These are phyloP conservation scores for Heterohyrax brucei DNA, from an alignment of 2,797 vertebrate species.

Conservation along the genomic window DNA sequence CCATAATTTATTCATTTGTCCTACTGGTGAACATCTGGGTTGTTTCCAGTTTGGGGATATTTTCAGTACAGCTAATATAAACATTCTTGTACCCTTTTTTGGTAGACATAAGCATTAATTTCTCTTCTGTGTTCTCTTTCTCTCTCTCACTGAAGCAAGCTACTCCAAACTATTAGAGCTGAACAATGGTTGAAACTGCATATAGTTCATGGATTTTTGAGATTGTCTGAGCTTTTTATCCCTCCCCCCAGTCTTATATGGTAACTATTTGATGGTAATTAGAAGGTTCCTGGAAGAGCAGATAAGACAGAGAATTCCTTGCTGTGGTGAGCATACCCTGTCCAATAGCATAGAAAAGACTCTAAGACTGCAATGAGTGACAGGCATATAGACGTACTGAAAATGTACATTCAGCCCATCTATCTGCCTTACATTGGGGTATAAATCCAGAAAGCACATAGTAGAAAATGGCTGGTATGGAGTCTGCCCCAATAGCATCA, in stretches of 20 bases:
- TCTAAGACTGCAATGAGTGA: background rate
- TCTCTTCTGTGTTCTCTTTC: background rate
- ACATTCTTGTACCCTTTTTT: background rate
- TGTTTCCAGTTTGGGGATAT: conserved; percentile 36
- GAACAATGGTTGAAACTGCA: conserved; percentile 8
- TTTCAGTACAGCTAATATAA: conserved; percentile 9
- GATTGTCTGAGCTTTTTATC: background rate
- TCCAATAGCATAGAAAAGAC: conserved; percentile 1
- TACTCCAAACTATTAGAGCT: conserved; percentile 35
- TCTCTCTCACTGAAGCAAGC: background rate
- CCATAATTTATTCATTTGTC: conserved; percentile 46
- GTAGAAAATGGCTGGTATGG: background rate
- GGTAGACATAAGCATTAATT: background rate
- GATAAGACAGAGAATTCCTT: conserved; percentile 14
- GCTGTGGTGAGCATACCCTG: background rate
- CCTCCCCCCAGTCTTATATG: conserved; percentile 6
- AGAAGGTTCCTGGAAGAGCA: conserved; percentile 3
- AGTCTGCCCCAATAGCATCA: background rate
- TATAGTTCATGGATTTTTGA: conserved; percentile 11
- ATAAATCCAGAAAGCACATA: background rate
- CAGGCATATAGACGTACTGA: background rate
- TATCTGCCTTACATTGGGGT: background rate
- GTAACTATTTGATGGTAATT: conserved; percentile 30
- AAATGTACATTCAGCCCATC: background rate
- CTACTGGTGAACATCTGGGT: background rate